phyloP scores from a whole-genome alignment of 1,140 invertebrate genomes.

The Heliothis subflexa region DNA sequence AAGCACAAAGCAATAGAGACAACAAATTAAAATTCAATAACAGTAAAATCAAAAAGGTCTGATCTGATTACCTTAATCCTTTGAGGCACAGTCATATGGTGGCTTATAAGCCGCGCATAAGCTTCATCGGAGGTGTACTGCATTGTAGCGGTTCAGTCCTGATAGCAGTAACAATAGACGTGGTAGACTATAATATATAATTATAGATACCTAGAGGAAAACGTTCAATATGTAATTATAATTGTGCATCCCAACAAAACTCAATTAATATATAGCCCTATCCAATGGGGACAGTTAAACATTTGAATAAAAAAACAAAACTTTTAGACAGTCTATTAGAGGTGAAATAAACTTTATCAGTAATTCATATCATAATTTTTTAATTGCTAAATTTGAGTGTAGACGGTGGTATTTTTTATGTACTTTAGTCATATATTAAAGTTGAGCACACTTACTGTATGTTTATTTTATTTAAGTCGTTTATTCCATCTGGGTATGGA shows the following conservation, averaged over 20 bases:
- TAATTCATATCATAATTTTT: background rate
- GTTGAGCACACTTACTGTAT: slow-evolving; percentile 19
- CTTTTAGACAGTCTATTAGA: background rate
- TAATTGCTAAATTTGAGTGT: background rate
- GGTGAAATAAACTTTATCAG: slow-evolving; percentile 16
- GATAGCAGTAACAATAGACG: slow-evolving; percentile 17
- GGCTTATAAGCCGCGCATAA: slow-evolving; percentile 81
- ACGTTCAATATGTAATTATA: background rate
- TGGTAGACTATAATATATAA: background rate
- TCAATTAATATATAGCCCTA: background rate
- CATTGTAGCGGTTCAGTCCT: slow-evolving; percentile 59
- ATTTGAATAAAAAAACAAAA: background rate
- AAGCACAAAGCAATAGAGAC: slow-evolving; percentile 7
- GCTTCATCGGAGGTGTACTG: slow-evolving; percentile 81
- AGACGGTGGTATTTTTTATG: background rate
- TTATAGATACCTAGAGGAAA: background rate
- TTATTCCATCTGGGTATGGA: slow-evolving; percentile 52
- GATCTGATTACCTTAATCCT: slow-evolving; percentile 74
- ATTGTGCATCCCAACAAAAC: background rate
- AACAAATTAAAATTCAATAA: background rate
- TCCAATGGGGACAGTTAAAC: background rate
- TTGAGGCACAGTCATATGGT: slow-evolving; percentile 84
- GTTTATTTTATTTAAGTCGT: slow-evolving; percentile 36
- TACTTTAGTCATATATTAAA: background rate
- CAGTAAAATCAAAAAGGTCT: background rate